These are phyloP conservation scores for Ascaphus truei DNA, from an alignment of 2,113 vertebrate genomes.

Conservation along the genomic window DNA sequence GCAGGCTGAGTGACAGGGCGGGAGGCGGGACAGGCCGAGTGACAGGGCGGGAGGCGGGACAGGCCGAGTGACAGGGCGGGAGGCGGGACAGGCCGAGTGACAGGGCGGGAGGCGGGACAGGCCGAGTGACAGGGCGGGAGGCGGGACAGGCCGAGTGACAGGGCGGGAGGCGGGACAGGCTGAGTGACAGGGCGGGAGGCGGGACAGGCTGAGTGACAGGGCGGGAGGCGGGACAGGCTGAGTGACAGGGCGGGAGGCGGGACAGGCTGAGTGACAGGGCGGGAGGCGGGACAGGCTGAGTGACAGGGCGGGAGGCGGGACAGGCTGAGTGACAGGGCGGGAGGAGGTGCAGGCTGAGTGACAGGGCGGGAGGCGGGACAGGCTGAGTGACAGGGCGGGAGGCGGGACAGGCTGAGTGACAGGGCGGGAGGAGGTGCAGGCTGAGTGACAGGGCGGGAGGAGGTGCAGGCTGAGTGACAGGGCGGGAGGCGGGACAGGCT, in stretches of 20 bases:
- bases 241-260: background rate
- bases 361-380: background rate
- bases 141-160: background rate
- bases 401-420: too few species aligned
- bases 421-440: background rate
- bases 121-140: too few species aligned
- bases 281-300: too few species aligned
- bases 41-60: background rate
- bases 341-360: background rate
- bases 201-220: background rate
- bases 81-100: background rate
- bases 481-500: background rate
- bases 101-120: background rate
- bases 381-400: background rate
- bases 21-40: background rate
- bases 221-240: background rate
- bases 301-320: background rate
- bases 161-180: too few species aligned
- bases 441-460: background rate
- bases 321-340: background rate
- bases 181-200: background rate
- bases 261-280: background rate
- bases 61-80: too few species aligned
- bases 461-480: background rate
- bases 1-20: background rate